Conservation (phyloP, 2,113 vertebrate genomes). For the Chloroceryle aenea region DNA sequence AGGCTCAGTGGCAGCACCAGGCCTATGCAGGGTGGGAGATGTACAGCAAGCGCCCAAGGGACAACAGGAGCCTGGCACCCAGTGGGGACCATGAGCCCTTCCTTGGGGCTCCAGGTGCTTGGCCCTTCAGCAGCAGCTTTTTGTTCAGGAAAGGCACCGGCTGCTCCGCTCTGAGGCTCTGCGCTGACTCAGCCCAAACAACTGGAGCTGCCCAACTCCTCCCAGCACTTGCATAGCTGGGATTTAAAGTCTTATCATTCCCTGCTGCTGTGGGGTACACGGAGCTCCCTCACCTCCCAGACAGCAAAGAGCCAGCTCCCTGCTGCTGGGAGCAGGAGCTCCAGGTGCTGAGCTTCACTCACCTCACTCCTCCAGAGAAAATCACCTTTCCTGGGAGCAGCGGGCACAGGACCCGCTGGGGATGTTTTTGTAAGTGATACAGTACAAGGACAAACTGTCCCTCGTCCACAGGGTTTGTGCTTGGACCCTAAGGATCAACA, state of each 20-base stretch:
- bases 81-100: neutral
- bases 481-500: accelerated
- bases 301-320: neutral
- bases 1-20: neutral
- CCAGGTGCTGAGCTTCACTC: neutral
- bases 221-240: neutral
- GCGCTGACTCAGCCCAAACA: neutral
- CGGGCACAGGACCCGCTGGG: neutral
- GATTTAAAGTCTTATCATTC: neutral
- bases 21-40: neutral
- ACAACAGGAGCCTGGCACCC: neutral
- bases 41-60: neutral
- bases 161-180: neutral
- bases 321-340: neutral
- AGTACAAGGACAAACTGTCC: neutral
- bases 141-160: neutral
- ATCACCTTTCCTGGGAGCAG: neutral
- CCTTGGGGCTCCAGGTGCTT: neutral
- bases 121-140: neutral
- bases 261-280: neutral
- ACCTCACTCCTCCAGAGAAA: neutral
- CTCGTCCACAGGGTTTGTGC: neutral
- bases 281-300: neutral
- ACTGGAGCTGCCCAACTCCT: neutral
- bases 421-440: neutral